Evolutionary conservation across 2,113 vertebrate species (phyloP), one percentile per base, ranked within the genome.

Genomic region (Scatophagus argus): DNA sequence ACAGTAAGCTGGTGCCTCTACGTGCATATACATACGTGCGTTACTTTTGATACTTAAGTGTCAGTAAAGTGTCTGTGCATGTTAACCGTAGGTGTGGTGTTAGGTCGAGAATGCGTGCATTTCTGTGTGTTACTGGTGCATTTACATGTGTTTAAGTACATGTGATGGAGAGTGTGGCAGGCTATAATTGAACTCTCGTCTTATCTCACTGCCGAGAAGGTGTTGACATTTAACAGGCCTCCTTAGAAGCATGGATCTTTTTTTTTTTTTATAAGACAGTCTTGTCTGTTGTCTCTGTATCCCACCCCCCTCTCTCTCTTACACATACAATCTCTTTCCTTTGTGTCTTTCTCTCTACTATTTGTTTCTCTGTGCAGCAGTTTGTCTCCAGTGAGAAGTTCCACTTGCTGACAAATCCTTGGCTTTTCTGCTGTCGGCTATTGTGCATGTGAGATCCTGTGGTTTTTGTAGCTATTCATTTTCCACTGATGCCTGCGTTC

Each of bases 161-260:
- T 44, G 70, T 55, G 31, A 54, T 31, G 21, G 3, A 68, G 81
- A 56, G 58, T 49, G 68, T 56, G 73, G n/a, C n/a, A n/a, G 10
- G 0, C 17, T 74, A 72, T 87, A 86, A 89, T 86, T 87, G 67
- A 90, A 74, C 64, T 75, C 44, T 60, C 78, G 71, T 85, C 58
- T 92, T 90, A 90, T 92, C 85, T 89, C 83, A 66, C 70, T 62
- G 77, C 71, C n/a, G 55, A 87, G 87, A 83, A 83, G 87, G 82
- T 83, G 84, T 93, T 93, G 91, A 90, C 90, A 88, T 92, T 91
- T 91, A 90, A 83, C 77, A 89, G 69, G 68, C 71, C 74, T 82
- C 52, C 71, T 78, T 52, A 82, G 76, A 72, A 85, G 74, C 69
- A 54, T 36, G 5, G 27, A 47, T 82, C 36, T 60, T 80, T 61